Percentiles rank a stretch among this genome's conserved stretches.
Conservation (phyloP, 2,113 vertebrate genomes). For the Scolopax mira region DNA sequence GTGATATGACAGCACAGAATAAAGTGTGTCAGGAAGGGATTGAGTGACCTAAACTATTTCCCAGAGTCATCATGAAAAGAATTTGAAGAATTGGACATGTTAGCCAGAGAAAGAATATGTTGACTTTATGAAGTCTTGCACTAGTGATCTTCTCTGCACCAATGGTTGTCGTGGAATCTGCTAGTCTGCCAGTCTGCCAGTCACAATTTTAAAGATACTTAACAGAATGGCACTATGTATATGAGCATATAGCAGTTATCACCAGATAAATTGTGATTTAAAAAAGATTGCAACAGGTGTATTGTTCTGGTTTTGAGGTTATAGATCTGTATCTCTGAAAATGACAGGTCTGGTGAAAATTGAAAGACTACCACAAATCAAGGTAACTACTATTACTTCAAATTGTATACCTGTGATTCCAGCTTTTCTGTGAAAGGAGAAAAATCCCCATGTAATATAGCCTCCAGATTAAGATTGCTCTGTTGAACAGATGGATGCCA, state of each 20-base stretch:
- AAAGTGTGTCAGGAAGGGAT: not conserved
- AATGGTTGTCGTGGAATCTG: not conserved
- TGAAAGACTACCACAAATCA: not conserved
- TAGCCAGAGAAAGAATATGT: not conserved
- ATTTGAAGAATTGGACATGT: not conserved
- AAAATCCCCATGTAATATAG: not conserved
- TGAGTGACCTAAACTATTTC: not conserved
- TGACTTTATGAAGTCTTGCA: not conserved
- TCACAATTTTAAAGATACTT: not conserved
- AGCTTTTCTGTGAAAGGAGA: not conserved
- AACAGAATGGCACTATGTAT: not conserved
- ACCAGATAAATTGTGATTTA: not conserved
- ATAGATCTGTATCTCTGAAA: not conserved
- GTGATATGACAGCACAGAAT: not conserved
- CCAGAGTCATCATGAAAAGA: not conserved
- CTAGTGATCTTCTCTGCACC: not conserved
- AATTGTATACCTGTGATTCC: not conserved
- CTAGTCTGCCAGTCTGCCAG: not conserved
- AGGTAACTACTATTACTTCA: not conserved
- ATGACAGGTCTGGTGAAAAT: not conserved
- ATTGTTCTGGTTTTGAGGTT: not conserved
- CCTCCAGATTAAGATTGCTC: not conserved
- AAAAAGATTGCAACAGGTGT: not conserved
- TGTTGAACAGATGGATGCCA: not conserved
- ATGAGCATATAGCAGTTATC: not conserved